Percentiles rank a stretch among this genome's conserved stretches.
These are phyloP conservation scores for Spinus pinus DNA, from an alignment of 2,797 vertebrate species.

Conservation along the genomic window DNA sequence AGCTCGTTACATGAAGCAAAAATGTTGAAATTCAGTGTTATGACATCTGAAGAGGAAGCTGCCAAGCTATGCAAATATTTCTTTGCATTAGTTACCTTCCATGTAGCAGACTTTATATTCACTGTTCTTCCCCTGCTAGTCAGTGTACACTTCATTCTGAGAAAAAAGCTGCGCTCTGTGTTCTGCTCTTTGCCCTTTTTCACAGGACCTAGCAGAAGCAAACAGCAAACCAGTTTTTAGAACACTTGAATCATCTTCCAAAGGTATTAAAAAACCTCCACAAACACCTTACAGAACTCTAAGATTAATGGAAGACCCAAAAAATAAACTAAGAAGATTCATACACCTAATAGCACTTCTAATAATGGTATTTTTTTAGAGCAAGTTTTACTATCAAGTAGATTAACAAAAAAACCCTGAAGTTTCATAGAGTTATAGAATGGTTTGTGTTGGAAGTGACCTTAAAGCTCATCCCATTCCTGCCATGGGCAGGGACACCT, in stretches of 20 bases:
- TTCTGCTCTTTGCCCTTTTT: conserved; percentile 91
- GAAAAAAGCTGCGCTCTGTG: conserved; percentile 90
- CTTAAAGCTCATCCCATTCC: accelerated
- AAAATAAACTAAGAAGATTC: not conserved
- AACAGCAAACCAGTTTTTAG: conserved; percentile 11
- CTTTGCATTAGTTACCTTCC: conserved; percentile 84
- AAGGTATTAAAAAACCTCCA: not conserved
- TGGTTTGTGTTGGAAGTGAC: not conserved
- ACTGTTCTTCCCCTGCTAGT: conserved; percentile 96
- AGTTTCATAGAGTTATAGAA: not conserved
- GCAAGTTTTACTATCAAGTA: not conserved
- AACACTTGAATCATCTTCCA: not conserved
- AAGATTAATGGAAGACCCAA: not conserved
- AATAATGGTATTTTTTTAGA: not conserved
- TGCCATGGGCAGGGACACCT: not conserved
- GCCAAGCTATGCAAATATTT: not conserved
- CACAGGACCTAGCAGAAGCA: conserved; percentile 79
- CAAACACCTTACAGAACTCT: accelerated
- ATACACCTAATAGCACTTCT: not conserved
- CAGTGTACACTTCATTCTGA: conserved; percentile 97
- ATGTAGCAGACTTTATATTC: conserved; percentile 97
- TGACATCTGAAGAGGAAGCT: conserved; percentile 28
- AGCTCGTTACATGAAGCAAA: not conserved
- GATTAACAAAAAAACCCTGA: not conserved
- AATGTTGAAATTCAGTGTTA: conserved; percentile 23